Percentiles rank a stretch among this genome's conserved stretches.
Evolutionary conservation across 2,797 vertebrate genomes (phyloP).

Genomic region (Hippopotamyrus pictus): DNA sequence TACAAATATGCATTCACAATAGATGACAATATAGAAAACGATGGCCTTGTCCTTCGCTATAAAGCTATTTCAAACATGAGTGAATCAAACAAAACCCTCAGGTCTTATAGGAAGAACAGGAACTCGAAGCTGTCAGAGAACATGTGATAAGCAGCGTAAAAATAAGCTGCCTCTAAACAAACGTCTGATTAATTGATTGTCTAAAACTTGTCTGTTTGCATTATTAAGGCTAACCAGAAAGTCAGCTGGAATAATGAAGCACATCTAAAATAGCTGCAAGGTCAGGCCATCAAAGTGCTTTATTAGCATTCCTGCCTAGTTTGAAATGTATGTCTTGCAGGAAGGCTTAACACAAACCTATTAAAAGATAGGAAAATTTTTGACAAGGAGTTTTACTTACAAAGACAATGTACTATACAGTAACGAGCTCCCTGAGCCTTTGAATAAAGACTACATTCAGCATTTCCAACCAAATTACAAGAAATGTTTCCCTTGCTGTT

Average conservation of each 20-base stretch:
- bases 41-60: not conserved
- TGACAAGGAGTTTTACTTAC: not conserved
- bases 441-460: not conserved
- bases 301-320: not conserved
- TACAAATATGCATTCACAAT: not conserved
- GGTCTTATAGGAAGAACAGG: not conserved
- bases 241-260: not conserved
- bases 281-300: not conserved
- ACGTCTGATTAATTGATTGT: not conserved
- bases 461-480: not conserved
- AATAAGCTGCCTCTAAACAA: not conserved
- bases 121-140: not conserved
- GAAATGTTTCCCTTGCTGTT: not conserved
- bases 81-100: not conserved
- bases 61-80: not conserved
- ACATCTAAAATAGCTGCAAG: not conserved
- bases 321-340: conserved; percentile 1
- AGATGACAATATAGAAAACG: not conserved
- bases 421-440: not conserved
- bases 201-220: not conserved
- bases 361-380: not conserved
- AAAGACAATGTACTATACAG: not conserved
- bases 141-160: not conserved
- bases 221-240: not conserved
- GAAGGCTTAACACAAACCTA: not conserved